phyloP scores from a whole-genome alignment of 2,113 vertebrate genomes.

The Terrapene triunguis region DNA sequence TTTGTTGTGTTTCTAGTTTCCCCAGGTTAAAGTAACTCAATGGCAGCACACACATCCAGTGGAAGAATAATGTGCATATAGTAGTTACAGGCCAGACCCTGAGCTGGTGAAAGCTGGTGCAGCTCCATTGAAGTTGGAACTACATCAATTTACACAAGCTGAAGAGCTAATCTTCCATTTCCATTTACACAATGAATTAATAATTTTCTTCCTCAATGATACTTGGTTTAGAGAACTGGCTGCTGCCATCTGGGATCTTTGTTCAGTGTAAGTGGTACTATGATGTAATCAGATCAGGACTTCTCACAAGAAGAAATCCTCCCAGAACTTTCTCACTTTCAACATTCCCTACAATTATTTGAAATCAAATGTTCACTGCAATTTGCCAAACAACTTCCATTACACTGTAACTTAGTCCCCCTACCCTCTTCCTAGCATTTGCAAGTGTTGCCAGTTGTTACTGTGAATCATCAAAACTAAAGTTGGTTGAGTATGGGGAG shows the following conservation, averaged over 20 bases:
- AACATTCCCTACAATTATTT: background rate
- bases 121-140: background rate
- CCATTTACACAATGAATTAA: background rate
- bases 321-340: background rate
- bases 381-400: background rate
- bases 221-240: background rate
- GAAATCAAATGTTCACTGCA: background rate
- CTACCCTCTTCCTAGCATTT: background rate
- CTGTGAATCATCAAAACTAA: background rate
- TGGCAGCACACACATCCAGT: no score
- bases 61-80: background rate
- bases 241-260: background rate
- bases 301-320: background rate
- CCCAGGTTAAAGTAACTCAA: background rate
- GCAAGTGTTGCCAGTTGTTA: background rate
- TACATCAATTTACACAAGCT: accelerated
- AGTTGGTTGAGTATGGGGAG: background rate
- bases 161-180: background rate
- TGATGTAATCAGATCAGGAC: background rate
- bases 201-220: background rate
- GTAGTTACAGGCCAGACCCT: background rate
- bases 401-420: background rate
- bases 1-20: background rate
- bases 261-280: accelerated
- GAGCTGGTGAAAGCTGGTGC: background rate